Conservation (phyloP, 2,888 invertebrate species). For the Hemaris fuciformis region DNA sequence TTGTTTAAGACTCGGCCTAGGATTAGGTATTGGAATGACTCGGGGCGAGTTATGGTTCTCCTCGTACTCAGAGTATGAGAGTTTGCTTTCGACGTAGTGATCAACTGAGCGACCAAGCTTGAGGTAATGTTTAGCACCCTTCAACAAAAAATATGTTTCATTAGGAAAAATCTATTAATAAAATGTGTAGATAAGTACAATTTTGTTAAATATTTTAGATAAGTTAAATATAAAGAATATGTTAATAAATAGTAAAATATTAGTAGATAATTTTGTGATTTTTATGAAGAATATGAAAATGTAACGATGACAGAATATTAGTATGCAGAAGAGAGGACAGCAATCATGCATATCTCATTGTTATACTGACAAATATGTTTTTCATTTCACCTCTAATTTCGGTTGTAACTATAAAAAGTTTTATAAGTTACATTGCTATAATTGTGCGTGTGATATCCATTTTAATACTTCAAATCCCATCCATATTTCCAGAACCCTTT, state of each 20-base stretch:
- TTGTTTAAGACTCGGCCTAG: conserved; percentile 70
- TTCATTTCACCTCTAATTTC: not conserved
- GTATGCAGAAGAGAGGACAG: not conserved
- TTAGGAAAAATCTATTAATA: no score
- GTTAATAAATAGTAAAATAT: not conserved
- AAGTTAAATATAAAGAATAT: not conserved
- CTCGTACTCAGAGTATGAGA: conserved; percentile 79
- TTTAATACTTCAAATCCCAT: no score
- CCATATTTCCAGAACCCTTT: not conserved
- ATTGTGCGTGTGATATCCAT: no score
- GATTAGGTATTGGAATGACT: conserved; percentile 69
- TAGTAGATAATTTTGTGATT: not conserved
- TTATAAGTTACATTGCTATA: not conserved
- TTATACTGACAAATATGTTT: no score
- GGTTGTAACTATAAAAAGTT: no score
- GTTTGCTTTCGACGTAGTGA: conserved; percentile 88
- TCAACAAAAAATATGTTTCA: conserved; percentile 52
- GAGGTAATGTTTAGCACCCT: conserved; percentile 81
- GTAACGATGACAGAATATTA: conserved; percentile 2
- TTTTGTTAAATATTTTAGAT: no score
- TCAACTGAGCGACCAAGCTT: conserved; percentile 88
- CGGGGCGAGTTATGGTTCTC: conserved; percentile 71
- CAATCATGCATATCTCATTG: not conserved
- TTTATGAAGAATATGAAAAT: not conserved
- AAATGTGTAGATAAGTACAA: no score